Evolutionary conservation across 2,113 vertebrate species (phyloP).

Genomic region (Xerus inauris): DNA sequence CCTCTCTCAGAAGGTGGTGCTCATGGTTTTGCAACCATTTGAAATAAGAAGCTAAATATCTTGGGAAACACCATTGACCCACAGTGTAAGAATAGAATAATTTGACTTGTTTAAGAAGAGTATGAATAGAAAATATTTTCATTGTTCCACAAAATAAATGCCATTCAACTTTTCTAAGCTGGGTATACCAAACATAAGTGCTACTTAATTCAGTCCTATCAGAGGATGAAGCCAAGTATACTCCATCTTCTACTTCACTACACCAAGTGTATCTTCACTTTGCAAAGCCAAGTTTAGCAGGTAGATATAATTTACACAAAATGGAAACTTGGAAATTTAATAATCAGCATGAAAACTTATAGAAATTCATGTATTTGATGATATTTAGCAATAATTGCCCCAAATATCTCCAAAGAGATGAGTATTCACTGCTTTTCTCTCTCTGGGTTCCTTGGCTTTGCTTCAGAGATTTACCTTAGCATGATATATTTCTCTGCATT

Average conservation of each 20-base stretch:
- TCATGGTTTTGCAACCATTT: not conserved
- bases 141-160: not conserved
- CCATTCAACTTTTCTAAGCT: not conserved
- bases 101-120: not conserved
- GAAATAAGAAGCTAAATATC: not conserved
- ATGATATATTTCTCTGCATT: not conserved
- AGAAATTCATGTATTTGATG: not conserved
- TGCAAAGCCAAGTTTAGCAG: not conserved
- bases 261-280: not conserved
- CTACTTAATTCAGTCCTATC: not conserved
- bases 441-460: not conserved
- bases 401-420: not conserved
- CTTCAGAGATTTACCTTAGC: not conserved
- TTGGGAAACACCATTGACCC: not conserved
- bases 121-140: not conserved
- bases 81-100: not conserved
- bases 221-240: not conserved
- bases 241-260: not conserved
- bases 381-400: not conserved
- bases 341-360: not conserved
- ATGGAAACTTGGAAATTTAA: not conserved
- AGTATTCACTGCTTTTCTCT: not conserved
- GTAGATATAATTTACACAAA: not conserved
- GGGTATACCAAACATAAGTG: not conserved
- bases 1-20: not conserved